Percentiles rank a stretch among this genome's conserved stretches.
phyloP scores from a whole-genome alignment of 2,888 invertebrate species.

The Psylliodes chrysocephalus region DNA sequence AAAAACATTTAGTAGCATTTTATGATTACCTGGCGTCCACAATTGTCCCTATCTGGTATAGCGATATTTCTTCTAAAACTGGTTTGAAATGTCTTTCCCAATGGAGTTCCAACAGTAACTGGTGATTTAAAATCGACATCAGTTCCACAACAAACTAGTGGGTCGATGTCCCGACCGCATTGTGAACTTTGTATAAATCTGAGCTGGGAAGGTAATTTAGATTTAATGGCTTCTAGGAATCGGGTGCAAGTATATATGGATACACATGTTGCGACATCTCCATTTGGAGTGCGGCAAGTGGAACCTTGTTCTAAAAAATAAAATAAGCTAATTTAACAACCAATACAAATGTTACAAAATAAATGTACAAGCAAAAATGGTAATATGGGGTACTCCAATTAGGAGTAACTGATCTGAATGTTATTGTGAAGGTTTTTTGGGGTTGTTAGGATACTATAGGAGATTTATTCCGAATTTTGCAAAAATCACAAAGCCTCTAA shows the following conservation, averaged over 20 bases:
- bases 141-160: slow-evolving; percentile 20
- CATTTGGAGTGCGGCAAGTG: slow-evolving; percentile 64
- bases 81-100: background rate
- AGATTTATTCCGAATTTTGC: too few species aligned
- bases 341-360: too few species aligned
- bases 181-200: slow-evolving; percentile 66
- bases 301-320: background rate
- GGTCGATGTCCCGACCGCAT: slow-evolving; percentile 65
- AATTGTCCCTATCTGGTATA: slow-evolving; percentile 49
- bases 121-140: background rate
- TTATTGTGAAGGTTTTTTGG: too few species aligned
- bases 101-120: background rate
- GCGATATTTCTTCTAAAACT: slow-evolving; percentile 27
- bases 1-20: too few species aligned
- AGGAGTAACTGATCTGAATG: too few species aligned
- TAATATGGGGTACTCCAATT: too few species aligned
- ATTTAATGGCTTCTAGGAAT: slow-evolving; percentile 58
- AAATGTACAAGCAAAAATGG: too few species aligned
- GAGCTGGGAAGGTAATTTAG: slow-evolving; percentile 48
- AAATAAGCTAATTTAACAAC: background rate
- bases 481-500: too few species aligned
- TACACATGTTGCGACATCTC: slow-evolving; percentile 63
- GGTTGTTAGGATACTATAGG: too few species aligned
- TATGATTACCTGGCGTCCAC: slow-evolving; percentile 56
- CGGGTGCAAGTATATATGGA: slow-evolving; percentile 65